These are phyloP conservation scores for Lycocorax pyrrhopterus DNA, from an alignment of 2,113 vertebrate genomes.

Conservation along the genomic window DNA sequence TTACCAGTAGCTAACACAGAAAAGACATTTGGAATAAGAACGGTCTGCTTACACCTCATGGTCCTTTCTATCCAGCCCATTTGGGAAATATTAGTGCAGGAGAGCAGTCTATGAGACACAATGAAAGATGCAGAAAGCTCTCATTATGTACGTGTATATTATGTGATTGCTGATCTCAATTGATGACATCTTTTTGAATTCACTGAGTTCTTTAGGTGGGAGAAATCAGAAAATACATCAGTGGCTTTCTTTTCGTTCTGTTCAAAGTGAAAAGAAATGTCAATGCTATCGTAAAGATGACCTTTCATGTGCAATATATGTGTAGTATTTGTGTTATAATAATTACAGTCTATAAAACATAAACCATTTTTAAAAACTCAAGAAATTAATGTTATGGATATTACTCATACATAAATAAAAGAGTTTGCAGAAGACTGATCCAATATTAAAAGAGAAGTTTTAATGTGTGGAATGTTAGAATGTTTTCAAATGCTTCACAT, in stretches of 20 bases:
- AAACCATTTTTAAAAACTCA: neutral
- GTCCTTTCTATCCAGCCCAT: neutral
- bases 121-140: neutral
- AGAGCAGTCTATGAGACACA: neutral
- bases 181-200: conserved; percentile 51
- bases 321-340: neutral
- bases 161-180: neutral
- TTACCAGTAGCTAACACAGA: neutral
- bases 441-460: neutral
- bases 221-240: neutral
- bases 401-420: neutral
- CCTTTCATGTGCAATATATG: neutral
- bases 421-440: neutral
- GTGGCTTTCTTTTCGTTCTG: conserved; percentile 6
- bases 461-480: neutral
- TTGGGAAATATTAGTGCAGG: neutral
- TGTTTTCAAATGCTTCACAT: neutral
- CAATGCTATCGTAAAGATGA: conserved; percentile 15
- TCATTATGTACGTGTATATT: neutral
- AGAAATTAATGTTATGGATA: neutral
- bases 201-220: neutral
- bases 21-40: neutral
- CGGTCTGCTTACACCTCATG: neutral
- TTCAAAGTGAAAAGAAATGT: conserved; percentile 23
- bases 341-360: neutral